These are phyloP conservation scores for Dyspetes luteomarginatus DNA, from an alignment of 2,888 invertebrate species.

Conservation along the genomic window DNA sequence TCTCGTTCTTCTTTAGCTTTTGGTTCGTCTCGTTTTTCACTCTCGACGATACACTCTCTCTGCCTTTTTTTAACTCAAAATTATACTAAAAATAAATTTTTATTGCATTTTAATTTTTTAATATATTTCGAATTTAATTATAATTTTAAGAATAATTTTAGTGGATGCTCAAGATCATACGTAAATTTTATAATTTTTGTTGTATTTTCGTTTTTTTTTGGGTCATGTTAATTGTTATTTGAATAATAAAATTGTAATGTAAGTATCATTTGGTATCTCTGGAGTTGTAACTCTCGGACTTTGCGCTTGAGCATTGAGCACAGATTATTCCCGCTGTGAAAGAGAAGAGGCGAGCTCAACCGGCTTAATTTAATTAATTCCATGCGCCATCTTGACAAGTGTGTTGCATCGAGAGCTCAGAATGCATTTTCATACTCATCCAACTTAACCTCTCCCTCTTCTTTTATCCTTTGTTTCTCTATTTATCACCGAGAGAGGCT, in stretches of 20 bases:
- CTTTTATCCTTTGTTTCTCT: constrained; percentile 62
- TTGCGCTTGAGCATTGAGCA: constrained; percentile 54
- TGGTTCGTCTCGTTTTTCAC: not conserved
- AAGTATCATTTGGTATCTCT: too few relatives aligned
- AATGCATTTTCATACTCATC: constrained; percentile 80
- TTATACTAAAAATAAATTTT: too few relatives aligned
- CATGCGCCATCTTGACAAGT: constrained; percentile 81
- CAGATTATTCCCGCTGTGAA: constrained; percentile 73
- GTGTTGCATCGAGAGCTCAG: constrained; percentile 73
- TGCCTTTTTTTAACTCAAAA: too few relatives aligned
- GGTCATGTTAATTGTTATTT: too few relatives aligned
- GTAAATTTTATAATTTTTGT: too few relatives aligned
- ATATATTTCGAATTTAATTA: too few relatives aligned
- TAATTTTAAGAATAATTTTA: too few relatives aligned
- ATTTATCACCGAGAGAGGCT: constrained; percentile 48
- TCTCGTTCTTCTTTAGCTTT: constrained; percentile 23
- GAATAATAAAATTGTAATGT: too few relatives aligned
- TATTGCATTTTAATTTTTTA: too few relatives aligned
- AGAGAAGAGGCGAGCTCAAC: constrained; percentile 75
- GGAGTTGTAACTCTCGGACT: constrained; percentile 23
- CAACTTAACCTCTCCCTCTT: constrained; percentile 65
- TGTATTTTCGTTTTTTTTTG: too few relatives aligned
- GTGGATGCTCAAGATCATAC: too few relatives aligned
- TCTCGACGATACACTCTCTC: not conserved
- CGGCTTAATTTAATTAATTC: constrained; percentile 82